These are phyloP conservation scores for Phyto melanocephala DNA, from an alignment of 2,888 invertebrate genomes.

Conservation along the genomic window DNA sequence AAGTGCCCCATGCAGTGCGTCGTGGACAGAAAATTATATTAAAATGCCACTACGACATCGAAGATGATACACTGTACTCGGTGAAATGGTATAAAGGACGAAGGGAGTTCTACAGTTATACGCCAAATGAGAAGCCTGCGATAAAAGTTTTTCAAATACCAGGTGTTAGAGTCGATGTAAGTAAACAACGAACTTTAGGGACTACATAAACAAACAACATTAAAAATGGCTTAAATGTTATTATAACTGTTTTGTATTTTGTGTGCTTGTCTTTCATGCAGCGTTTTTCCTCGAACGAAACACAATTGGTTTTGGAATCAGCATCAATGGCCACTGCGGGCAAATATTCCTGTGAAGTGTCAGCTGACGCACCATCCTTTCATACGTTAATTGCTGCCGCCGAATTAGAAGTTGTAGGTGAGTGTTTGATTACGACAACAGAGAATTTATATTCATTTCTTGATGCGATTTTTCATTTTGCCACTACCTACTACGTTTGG, in stretches of 20 bases:
- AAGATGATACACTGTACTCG: constrained; percentile 87
- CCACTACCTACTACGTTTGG: not conserved
- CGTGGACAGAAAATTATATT: constrained; percentile 83
- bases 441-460: constrained; percentile 15
- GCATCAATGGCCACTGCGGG: constrained; percentile 76
- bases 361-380: constrained; percentile 79
- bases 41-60: constrained; percentile 87
- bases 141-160: constrained; percentile 86
- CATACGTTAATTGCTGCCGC: constrained; percentile 78
- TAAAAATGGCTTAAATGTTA: not conserved
- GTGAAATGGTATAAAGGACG: constrained; percentile 92
- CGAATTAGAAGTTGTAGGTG: constrained; percentile 79
- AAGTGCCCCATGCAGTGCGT: constrained; percentile 84
- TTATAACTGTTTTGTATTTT: not conserved
- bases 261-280: constrained; percentile 54
- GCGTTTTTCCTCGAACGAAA: constrained; percentile 77
- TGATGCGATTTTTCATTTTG: not conserved
- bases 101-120: constrained; percentile 90
- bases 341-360: constrained; percentile 79
- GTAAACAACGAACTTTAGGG: constrained; percentile 76
- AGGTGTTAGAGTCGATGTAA: constrained; percentile 89
- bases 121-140: constrained; percentile 85
- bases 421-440: constrained; percentile 66
- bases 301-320: constrained; percentile 76
- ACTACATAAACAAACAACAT: not conserved